Evolutionary conservation across 2,113 vertebrate species (phyloP), one percentile per base, ranked within the genome.

Genomic region (Lepisosteus oculatus): DNA sequence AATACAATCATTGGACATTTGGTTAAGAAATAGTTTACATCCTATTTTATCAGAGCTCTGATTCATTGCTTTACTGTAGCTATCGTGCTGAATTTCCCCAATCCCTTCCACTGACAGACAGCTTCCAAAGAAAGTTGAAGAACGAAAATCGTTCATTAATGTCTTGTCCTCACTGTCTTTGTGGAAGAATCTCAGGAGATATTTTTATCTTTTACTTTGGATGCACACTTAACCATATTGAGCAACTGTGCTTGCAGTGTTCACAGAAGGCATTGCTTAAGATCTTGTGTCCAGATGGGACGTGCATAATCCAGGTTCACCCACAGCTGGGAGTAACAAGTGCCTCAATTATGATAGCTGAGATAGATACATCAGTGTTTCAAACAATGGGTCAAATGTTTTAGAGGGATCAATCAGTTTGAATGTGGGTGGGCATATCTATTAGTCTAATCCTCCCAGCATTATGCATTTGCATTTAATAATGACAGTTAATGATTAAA

Each of bases 401-500:
- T 59, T 14, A 59, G 4, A n/a, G 11, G 56, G 11, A 59, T 59
- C 56, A 59, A 51, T 51, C 47, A 51, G 47, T 51, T 51, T 51
- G 47, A 51, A 51, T 51, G 47, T 51, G 47, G 47, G 47, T 51
- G 47, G 47, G 47, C 47, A 51, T 6, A 51, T 51, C 47, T 9
- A 51, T 51, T 51, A 51, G 47, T 59, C 11, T 59, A 59, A 59
- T 59, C 56, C n/a, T 59, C n/a, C 56, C 56, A 59, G 56, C 9
- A 51, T 51, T 51, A 51, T 51, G 5, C 5, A 51, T 51, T 51
- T n/a, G 11, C 56, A 59, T 59, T 12, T 59, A 59, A 12, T 59
- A 59, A 59, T 59, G 56, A 14, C 56, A 51, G 47, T 9, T 51
- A 51, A 59, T 59, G n/a, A 59, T 59, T 59, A 59, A 59, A 59